Percentiles rank a stretch among this genome's conserved stretches.
Conservation (phyloP, 2,797 vertebrate species). For the Peromyscus attwateri region DNA sequence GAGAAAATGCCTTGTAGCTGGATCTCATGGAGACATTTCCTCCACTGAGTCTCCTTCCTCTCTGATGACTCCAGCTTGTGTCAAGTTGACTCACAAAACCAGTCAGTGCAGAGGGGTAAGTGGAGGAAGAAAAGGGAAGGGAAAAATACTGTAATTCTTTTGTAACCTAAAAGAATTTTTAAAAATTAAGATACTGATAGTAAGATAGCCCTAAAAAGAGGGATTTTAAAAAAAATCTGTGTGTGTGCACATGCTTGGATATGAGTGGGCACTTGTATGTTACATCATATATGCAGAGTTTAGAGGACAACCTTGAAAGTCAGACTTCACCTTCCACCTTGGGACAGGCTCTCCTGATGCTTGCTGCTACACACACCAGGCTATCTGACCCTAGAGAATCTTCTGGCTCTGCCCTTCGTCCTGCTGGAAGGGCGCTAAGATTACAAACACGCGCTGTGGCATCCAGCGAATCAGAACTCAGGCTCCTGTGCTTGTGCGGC, state of each 20-base stretch:
- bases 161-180: neutral
- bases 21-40: too few relatives aligned
- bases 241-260: neutral
- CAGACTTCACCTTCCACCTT: neutral
- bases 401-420: neutral
- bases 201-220: neutral
- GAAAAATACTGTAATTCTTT: neutral
- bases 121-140: neutral
- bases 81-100: too few relatives aligned
- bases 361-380: neutral
- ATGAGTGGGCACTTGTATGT: neutral
- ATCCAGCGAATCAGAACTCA: neutral
- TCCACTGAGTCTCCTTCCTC: too few relatives aligned
- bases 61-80: too few relatives aligned
- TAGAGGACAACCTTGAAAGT: neutral
- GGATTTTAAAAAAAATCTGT: neutral
- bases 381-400: neutral
- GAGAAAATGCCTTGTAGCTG: too few relatives aligned
- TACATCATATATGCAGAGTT: neutral
- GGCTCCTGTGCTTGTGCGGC: neutral
- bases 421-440: neutral
- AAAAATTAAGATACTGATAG: neutral
- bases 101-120: neutral
- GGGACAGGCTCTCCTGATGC: neutral
- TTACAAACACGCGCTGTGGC: too few relatives aligned